Percentiles rank a stretch among this genome's conserved stretches.
These are phyloP conservation scores for Thymelicus acteon DNA, from an alignment of 2,888 invertebrate species.

Conservation along the genomic window DNA sequence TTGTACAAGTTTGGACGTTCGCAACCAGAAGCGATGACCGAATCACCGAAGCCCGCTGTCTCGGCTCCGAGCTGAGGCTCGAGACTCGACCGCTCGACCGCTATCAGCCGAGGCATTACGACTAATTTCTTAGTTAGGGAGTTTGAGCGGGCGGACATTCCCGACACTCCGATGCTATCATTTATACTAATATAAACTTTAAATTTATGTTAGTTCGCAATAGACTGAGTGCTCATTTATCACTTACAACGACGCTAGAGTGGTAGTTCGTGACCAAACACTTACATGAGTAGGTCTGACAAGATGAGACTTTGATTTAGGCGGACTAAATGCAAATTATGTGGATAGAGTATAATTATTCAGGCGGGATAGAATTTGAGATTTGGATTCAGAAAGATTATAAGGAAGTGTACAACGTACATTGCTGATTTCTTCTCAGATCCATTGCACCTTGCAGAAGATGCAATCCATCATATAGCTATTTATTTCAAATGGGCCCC, in stretches of 20 bases:
- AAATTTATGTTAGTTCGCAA: slow-evolving; percentile 14
- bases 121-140: slow-evolving; percentile 31
- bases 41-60: background rate
- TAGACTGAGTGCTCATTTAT: slow-evolving; percentile 12
- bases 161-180: slow-evolving; percentile 18
- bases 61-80: background rate
- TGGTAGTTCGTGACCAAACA: background rate
- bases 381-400: too few species aligned
- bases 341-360: too few species aligned
- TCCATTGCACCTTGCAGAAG: background rate
- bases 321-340: too few species aligned
- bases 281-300: background rate
- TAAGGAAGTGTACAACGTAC: too few species aligned
- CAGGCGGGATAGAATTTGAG: too few species aligned
- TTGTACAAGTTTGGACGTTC: slow-evolving; percentile 6
- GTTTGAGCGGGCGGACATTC: slow-evolving; percentile 23
- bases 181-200: slow-evolving; percentile 33
- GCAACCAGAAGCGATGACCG: slow-evolving; percentile 7
- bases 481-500: too few species aligned
- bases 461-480: background rate
- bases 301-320: too few species aligned
- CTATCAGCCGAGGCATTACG: slow-evolving; percentile 17
- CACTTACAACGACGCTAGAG: background rate
- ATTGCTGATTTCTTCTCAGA: background rate
- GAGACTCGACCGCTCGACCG: too few species aligned